Percentiles rank a stretch among this genome's conserved stretches.
These are phyloP conservation scores for Enoplosus armatus DNA, from an alignment of 2,797 vertebrate species.

Conservation along the genomic window DNA sequence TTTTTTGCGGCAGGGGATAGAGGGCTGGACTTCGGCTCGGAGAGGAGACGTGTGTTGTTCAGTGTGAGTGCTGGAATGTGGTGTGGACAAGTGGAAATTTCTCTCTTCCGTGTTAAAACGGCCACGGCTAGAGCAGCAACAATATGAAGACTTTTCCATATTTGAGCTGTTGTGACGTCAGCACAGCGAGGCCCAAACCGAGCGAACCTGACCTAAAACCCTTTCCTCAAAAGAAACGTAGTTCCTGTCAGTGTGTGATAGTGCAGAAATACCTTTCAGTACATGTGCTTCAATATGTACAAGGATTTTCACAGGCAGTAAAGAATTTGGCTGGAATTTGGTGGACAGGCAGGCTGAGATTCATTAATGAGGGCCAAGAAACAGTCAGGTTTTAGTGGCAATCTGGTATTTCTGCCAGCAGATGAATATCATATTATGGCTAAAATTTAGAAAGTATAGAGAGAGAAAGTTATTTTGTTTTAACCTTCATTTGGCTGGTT, in stretches of 20 bases:
- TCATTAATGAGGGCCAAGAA: slow-evolving; percentile 22
- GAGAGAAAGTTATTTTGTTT: not conserved
- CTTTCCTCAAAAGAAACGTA: slow-evolving; percentile 30
- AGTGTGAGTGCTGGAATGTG: slow-evolving; percentile 73
- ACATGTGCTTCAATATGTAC: not conserved
- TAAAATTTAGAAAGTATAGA: slow-evolving; percentile 7
- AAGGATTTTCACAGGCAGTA: slow-evolving; percentile 4
- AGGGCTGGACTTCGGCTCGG: slow-evolving; percentile 40
- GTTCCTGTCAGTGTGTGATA: slow-evolving; percentile 9
- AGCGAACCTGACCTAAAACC: slow-evolving; percentile 21
- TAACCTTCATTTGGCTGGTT: not conserved
- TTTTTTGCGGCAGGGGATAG: slow-evolving; percentile 25
- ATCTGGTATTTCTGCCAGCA: slow-evolving; percentile 38
- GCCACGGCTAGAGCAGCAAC: slow-evolving; percentile 67
- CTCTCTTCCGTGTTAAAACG: slow-evolving; percentile 81
- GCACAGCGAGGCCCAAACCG: slow-evolving; percentile 29
- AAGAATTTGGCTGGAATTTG: slow-evolving; percentile 3
- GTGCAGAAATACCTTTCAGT: slow-evolving; percentile 12
- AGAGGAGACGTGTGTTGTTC: slow-evolving; percentile 65
- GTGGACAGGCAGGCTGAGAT: not conserved
- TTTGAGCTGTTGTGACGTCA: slow-evolving; percentile 67
- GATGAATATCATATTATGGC: slow-evolving; percentile 14
- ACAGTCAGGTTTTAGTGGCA: slow-evolving; percentile 23
- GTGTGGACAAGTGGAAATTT: slow-evolving; percentile 81
- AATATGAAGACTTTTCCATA: slow-evolving; percentile 81